Evolutionary conservation across 1,140 invertebrate species (phyloP).

Genomic region (Carcinoscorpius rotundicauda): DNA sequence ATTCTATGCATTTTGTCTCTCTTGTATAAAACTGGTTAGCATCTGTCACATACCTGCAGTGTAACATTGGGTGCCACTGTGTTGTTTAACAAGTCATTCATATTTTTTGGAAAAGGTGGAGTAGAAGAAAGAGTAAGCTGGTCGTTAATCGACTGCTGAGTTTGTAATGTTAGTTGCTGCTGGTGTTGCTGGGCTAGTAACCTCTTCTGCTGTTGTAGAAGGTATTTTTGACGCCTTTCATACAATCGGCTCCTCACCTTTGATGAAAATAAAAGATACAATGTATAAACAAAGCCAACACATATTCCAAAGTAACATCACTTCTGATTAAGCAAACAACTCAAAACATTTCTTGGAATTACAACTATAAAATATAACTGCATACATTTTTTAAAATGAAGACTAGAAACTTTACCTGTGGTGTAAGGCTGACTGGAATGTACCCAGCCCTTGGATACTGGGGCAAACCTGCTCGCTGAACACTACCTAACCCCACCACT

Average conservation of each 20-base stretch:
- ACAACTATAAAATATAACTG: not conserved
- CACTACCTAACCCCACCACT: not conserved
- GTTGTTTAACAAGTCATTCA: conserved; percentile 61
- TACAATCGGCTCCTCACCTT: conserved; percentile 10
- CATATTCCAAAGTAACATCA: not conserved
- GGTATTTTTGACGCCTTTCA: conserved; percentile 20
- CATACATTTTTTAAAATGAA: not conserved
- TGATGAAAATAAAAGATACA: conserved; percentile 3
- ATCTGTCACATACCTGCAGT: conserved; percentile 38
- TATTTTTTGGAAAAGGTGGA: conserved; percentile 48
- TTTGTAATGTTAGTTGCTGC: conserved; percentile 52
- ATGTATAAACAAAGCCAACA: not conserved
- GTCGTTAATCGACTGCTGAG: conserved; percentile 38
- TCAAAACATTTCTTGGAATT: not conserved
- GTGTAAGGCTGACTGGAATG: conserved; percentile 8
- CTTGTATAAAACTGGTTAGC: not conserved
- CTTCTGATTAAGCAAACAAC: not conserved
- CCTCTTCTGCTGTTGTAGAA: conserved; percentile 50
- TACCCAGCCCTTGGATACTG: conserved; percentile 13
- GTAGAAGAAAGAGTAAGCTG: conserved; percentile 43
- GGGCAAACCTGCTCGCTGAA: conserved; percentile 25
- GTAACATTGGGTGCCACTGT: conserved; percentile 70
- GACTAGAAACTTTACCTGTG: conserved; percentile 11
- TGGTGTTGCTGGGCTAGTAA: conserved; percentile 33
- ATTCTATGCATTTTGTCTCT: not conserved